Conservation (phyloP, 2,113 vertebrate genomes). For the Pituophis catenifer region DNA sequence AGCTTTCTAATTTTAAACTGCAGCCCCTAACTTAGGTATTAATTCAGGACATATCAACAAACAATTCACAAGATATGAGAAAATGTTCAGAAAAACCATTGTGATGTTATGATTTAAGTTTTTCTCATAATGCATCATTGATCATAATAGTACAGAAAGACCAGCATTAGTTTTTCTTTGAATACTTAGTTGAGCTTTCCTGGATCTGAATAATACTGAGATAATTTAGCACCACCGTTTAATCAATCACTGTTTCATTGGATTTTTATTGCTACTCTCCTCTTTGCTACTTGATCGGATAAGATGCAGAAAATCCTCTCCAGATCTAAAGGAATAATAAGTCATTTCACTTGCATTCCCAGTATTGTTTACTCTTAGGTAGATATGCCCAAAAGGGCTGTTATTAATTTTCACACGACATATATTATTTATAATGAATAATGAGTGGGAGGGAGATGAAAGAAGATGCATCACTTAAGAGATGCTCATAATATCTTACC, state of each 20-base stretch:
- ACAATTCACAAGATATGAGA: background rate
- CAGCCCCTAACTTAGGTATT: background rate
- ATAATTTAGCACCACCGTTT: slow-evolving; percentile 8
- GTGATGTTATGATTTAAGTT: background rate
- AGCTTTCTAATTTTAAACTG: background rate
- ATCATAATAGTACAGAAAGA: background rate
- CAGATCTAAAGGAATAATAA: background rate
- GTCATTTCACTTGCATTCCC: slow-evolving; percentile 1
- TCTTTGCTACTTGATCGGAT: slow-evolving; percentile 22
- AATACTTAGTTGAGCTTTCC: background rate
- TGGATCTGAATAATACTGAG: background rate
- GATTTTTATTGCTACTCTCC: slow-evolving; percentile 1
- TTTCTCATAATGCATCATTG: background rate
- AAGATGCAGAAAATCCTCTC: background rate
- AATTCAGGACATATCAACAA: background rate
- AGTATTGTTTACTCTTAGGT: background rate
- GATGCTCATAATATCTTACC: background rate
- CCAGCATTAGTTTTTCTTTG: background rate
- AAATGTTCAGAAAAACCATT: background rate
- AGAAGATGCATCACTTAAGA: background rate
- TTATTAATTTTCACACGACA: background rate
- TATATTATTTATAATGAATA: background rate
- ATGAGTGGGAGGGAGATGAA: background rate
- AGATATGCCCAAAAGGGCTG: background rate
- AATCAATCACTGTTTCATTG: slow-evolving; percentile 5